Conservation (phyloP, 2,888 invertebrate genomes). For the Eupithecia insigniata region DNA sequence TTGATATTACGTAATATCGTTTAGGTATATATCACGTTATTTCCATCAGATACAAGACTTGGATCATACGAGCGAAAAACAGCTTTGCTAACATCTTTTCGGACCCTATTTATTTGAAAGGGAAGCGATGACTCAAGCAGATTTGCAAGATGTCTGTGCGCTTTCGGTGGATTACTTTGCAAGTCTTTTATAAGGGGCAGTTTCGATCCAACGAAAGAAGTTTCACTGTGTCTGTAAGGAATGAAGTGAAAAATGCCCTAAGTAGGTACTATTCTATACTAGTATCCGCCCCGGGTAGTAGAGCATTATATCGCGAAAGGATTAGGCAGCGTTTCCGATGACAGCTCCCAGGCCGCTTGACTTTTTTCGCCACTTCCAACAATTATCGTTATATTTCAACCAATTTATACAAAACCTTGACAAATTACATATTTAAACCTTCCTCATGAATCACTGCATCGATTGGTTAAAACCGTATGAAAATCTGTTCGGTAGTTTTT, state of each 20-base stretch:
- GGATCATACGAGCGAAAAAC: slow-evolving; percentile 53
- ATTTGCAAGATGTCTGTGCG: slow-evolving; percentile 78
- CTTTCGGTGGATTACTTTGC: slow-evolving; percentile 83
- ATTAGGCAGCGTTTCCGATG: too few relatives aligned
- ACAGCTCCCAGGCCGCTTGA: too few relatives aligned
- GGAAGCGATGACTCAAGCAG: slow-evolving; percentile 83
- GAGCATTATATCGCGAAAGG: too few relatives aligned
- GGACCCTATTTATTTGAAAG: slow-evolving; percentile 81
- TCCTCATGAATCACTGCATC: too few relatives aligned
- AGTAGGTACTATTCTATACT: not conserved
- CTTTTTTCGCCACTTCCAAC: too few relatives aligned
- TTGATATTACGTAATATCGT: not conserved
- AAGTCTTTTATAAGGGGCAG: slow-evolving; percentile 80
- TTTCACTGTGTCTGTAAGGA: slow-evolving; percentile 16
- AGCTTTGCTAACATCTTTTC: slow-evolving; percentile 61
- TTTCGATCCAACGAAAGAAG: not conserved
- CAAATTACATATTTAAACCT: too few relatives aligned
- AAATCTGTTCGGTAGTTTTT: too few relatives aligned
- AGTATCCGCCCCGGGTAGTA: too few relatives aligned
- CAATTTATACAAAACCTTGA: too few relatives aligned
- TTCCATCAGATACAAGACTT: slow-evolving; percentile 8
- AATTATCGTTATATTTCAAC: too few relatives aligned
- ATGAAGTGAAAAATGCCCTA: not conserved
- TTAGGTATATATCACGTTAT: not conserved
- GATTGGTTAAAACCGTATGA: too few relatives aligned